Base-by-base conservation (phyloP, 2,113 vertebrate species). In the Nycticebus coucang region DNA sequence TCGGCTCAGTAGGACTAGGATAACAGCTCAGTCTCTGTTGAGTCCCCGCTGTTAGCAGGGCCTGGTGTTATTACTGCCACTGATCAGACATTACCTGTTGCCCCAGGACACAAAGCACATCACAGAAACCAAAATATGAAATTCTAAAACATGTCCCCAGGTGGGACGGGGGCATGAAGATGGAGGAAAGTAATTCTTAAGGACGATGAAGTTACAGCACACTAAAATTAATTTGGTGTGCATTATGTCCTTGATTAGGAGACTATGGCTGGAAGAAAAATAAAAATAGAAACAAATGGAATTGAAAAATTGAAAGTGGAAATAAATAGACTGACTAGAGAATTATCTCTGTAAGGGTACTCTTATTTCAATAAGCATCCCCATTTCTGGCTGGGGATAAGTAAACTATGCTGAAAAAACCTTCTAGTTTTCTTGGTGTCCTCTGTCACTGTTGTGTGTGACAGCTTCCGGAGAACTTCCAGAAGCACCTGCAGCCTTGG, bases 391-490 rank as follows among this genome's bases (percentile, higher is more conserved):
- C 37, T 12, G 41, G 10, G 55, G 8, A 17, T 0, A n/a, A 26
- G 17, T 3, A 69, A 41, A 11, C 0, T 28, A 5, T 12, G 0
- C 0, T 3, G 55, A 0, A 4, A 17, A 17, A 22, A 7, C 6
- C 14, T 26, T 21, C 15, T 0, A 2, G 55, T 9, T 4, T 10
- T 30, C 68, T 41, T 12, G 24, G 59, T 26, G 30, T 11, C 22
- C 59, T 19, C 2, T 5, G 59, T 22, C 62, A 1, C 22, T 6
- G n/a, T 1, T 18, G n/a, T 6, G 2, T 3, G 24, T 4, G 45
- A 22, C 19, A 22, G 9, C 10, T 0, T 14, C 17, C 28, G 66
- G 9, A 33, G 21, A 12, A n/a, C 6, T 24, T n/a, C n/a, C 18
- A 0, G 15, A n/a, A 30, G 26, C 28, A 18, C 2, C 26, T 35